Base-by-base conservation (phyloP, 2,797 vertebrate species). In the Myotis pilosus region DNA sequence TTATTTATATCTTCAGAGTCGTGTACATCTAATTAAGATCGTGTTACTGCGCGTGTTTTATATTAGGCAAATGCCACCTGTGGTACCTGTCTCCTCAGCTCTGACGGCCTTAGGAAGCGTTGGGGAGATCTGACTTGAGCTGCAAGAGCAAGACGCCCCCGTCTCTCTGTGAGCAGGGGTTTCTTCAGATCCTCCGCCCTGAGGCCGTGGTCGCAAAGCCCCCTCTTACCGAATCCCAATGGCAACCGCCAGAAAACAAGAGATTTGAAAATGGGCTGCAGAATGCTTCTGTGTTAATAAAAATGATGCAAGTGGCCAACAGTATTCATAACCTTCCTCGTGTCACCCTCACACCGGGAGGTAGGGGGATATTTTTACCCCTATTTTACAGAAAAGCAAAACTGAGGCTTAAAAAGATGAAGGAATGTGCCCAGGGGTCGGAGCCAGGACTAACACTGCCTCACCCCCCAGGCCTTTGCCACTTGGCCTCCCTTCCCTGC, bases 1-100 rank as follows among this genome's bases (percentile, higher is more conserved):
- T 97, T 98, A 98, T 97, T 97, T 98, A 97, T 98, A 97, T 96
- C 97, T 98, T 98, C 96, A 93, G 97, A 98, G 96, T 96, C 4
- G 16, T 92, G 95, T 95, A 86, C 57, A 33, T 97, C 97, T 98
- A 97, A 98, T 98, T 98, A 97, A 97, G 94, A 89, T 76, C 78
- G 92, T 93, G 89, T 94, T 97, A 75, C 96, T 96, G 66, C 91
- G 96, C 95, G 97, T 98, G 96, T 97, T 97, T 98, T 96, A 96
- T 83, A 92, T 91, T 57, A 94, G 97, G 95, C 95, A 97, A 97
- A 97, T 0, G 13, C 74, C 93, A 97, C 95, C 96, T 96, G 91
- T 86, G 97, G 86, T 96, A 98, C 97, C 92, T 85, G 55, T 96
- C 96, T 97, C 97, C 94, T 97, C 93, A 91, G 86, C 72, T 93